Conservation (phyloP, 2,888 invertebrate species). For the Calameuta filiformis region DNA sequence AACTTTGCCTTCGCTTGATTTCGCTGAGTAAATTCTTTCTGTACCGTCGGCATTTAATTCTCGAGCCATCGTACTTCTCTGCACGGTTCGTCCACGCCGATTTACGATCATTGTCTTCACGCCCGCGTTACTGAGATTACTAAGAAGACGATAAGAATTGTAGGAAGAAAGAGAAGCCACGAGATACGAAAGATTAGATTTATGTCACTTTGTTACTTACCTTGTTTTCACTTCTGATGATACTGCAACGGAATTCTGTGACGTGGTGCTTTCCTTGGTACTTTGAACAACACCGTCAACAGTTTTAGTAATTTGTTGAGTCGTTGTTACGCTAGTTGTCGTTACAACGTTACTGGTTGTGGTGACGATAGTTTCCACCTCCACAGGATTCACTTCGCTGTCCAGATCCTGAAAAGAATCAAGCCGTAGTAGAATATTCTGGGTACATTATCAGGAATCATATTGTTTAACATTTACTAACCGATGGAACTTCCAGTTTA, state of each 20-base stretch:
- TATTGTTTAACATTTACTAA: neutral
- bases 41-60: conserved; percentile 77
- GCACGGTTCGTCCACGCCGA: conserved; percentile 59
- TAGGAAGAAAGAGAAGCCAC: neutral
- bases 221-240: conserved; percentile 37
- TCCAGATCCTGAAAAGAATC: conserved; percentile 67
- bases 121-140: conserved; percentile 30
- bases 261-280: conserved; percentile 66
- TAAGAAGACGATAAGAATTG: conserved; percentile 8
- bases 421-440: neutral
- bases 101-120: conserved; percentile 56
- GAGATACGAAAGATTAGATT: neutral
- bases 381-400: conserved; percentile 69
- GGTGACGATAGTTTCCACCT: conserved; percentile 52
- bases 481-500: conserved; percentile 47
- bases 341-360: conserved; percentile 62
- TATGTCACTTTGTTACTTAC: conserved; percentile 18
- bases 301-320: conserved; percentile 60
- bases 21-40: conserved; percentile 76
- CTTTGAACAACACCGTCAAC: conserved; percentile 68
- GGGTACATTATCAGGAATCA: neutral
- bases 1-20: conserved; percentile 76
- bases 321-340: conserved; percentile 63
- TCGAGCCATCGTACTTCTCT: conserved; percentile 50
- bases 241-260: conserved; percentile 64